Base-by-base conservation (phyloP, 1,140 invertebrate species). In the Andrena cerasifolii region DNA sequence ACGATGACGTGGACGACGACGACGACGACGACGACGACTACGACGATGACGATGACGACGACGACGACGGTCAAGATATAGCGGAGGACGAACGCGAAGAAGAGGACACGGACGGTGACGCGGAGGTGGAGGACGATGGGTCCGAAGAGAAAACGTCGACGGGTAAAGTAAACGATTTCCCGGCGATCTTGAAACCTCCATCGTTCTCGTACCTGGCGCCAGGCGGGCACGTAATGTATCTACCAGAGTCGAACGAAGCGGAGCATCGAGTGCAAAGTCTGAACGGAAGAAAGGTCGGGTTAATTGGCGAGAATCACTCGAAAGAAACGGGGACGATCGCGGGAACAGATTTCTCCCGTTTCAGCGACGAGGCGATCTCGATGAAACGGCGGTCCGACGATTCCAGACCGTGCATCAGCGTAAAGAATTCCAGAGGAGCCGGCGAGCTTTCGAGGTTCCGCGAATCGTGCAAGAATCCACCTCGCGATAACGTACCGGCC, bases 221-320 rank as follows among this genome's bases (percentile, higher is more conserved):
- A 63, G 94, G 95, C 4, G 94, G 95, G 1, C 95, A 96, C 87
- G 94, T 97, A 8, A 97, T 97, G 95, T 97, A 97, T 90, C 93
- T 97, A 40, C 96, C 96, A 0, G 95, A 95, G 61, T 94, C 95
- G 63, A 93, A 94, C 79, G 86, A 70, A 14, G 80, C 83, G 40
- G 80, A 80, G 3, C 78, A 85, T 14, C 78, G 83, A 59, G 66
- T 78, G 1, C 88, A 87, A 83, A 90, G 40, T 67, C 86, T 82
- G 24, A 89, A 79, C 49, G 87, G 72, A 12, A 68, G 74, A 18
- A 87, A 56, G 51, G 58, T 62, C 12, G 21, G 43, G 2, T 62
- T 56, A 65, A 74, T 28, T 59, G 72, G 56, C 16, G 58, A 65
- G 4, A 84, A 84, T 18, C 36, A 10, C 8, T 61, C 71, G 6